phyloP scores from a whole-genome alignment of 2,888 invertebrate genomes.

The Lordiphosa andalusiaca region DNA sequence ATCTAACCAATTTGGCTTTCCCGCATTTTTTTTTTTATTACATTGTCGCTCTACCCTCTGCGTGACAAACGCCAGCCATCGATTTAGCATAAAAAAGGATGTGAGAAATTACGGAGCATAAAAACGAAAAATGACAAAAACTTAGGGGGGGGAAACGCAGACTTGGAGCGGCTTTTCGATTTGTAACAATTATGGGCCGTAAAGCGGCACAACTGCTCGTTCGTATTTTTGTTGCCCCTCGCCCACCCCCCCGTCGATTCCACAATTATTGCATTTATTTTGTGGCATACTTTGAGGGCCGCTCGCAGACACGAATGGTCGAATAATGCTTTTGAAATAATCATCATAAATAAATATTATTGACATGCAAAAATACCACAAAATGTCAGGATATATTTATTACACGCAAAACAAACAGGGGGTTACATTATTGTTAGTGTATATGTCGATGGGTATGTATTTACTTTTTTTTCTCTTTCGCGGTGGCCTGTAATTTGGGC shows the following conservation, averaged over 20 bases:
- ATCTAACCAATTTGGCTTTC: not conserved
- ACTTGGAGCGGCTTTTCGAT: conserved; percentile 50
- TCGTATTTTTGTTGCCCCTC: not conserved
- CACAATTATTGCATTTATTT: conserved; percentile 55
- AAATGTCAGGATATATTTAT: conserved; percentile 63
- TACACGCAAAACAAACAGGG: conserved; percentile 27
- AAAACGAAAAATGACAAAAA: conserved; percentile 43
- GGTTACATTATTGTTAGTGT: conserved; percentile 6
- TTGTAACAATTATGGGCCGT: conserved; percentile 64
- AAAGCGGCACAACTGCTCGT: conserved; percentile 36
- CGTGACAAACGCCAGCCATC: conserved; percentile 64
- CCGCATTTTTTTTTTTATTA: not conserved
- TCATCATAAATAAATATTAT: conserved; percentile 68
- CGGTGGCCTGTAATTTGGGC: conserved; percentile 1
- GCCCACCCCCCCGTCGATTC: not conserved
- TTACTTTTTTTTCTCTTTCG: conserved; percentile 8
- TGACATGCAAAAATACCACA: conserved; percentile 63
- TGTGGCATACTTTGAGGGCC: conserved; percentile 46
- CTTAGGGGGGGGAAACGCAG: not conserved
- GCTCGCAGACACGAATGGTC: conserved; percentile 17
- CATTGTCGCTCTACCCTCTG: conserved; percentile 18
- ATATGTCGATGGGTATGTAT: conserved; percentile 8
- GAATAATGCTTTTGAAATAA: conserved; percentile 55
- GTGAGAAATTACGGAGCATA: conserved; percentile 53
- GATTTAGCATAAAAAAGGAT: conserved; percentile 55